These are phyloP conservation scores for Loris lydekkerianus DNA, from an alignment of 2,797 vertebrate species.

Conservation along the genomic window DNA sequence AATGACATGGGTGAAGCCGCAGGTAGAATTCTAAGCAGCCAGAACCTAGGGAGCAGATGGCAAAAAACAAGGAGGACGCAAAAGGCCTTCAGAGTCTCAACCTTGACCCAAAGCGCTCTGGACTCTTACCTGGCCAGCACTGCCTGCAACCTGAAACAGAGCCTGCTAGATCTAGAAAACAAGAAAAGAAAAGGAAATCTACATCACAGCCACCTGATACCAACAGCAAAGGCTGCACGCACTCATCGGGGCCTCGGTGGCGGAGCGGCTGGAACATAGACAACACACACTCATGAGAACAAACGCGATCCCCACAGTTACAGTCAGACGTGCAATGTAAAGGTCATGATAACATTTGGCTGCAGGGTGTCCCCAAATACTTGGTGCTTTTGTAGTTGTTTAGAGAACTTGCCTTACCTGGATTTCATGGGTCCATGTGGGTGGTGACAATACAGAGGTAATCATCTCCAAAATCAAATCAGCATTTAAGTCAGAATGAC, in stretches of 20 bases:
- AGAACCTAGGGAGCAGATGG: background rate
- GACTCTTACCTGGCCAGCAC: background rate
- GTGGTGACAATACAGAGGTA: background rate
- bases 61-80: background rate
- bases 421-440: fast-evolving
- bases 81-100: background rate
- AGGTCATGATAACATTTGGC: background rate
- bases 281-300: background rate
- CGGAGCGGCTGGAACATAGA: background rate
- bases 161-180: background rate
- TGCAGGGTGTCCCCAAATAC: background rate
- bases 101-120: background rate
- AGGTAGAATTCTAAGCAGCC: background rate
- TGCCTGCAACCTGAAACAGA: background rate
- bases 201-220: background rate
- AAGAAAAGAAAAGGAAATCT: background rate
- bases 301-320: background rate
- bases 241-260: background rate
- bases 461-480: background rate
- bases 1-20: background rate
- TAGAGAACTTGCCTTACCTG: background rate
- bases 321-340: background rate
- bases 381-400: background rate
- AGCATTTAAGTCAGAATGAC: background rate
- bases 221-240: background rate